Evolutionary conservation across 2,888 invertebrate genomes (phyloP), one percentile per base, ranked within the genome.

Genomic region (Atrina japonica): DNA sequence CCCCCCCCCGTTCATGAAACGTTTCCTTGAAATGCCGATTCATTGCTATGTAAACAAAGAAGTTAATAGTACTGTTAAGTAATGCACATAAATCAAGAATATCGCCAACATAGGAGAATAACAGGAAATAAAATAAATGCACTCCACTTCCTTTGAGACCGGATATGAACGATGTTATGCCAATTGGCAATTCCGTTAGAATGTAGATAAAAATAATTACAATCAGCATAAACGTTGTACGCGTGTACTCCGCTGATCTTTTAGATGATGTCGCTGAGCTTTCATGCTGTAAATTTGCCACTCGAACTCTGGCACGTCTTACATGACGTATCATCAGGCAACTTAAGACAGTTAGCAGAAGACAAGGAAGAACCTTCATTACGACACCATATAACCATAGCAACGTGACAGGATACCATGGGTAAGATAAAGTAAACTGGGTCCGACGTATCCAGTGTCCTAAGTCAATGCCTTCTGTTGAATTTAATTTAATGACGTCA

Each of bases 71-170:
- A 40, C 56, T 56, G 40, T 56, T 56, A 23, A 56, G n/a, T 23
- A 56, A 56, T 14, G 56, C 40, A 56, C 56, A 35, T 9, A 56
- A 21, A 40, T 56, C 56, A 35, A 56, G 56, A 35, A 35, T 23
- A 29, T 56, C 56, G 7, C 56, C 56, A 11, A 56, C 35, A 11
- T 40, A 30, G 9, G 56, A 56, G n/a, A 35, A 56, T 40, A 56
- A 21, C 9, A 56, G 21, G 23, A 56, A 56, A 40, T 56, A 56
- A 56, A 56, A 56, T 2, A 56, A 40, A 35, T 56, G 56, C 16
- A 35, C 56, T 35, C 35, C 35, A 40, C 40, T 23, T 18, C 56
- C 56, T 40, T 56, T 35, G 35, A 56, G 23, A 35, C 56, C 56
- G 23, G 56, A 56, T 35, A 56, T 56, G 21, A 56, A 56, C 5